Conservation (phyloP, 2,113 vertebrate species). For the Dendrocopos noguchii region DNA sequence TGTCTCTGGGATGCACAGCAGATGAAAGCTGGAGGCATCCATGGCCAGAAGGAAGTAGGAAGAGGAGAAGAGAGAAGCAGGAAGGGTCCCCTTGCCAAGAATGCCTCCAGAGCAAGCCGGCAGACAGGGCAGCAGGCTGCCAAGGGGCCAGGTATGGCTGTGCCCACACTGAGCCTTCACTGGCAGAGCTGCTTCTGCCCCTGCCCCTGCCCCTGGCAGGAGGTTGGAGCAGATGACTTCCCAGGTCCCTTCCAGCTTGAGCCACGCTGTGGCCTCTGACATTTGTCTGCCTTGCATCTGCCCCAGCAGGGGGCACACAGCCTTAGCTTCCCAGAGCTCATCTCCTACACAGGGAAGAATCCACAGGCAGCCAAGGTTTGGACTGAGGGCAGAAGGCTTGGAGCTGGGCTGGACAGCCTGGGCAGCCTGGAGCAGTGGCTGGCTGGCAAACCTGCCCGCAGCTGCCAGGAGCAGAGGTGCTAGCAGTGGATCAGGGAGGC, state of each 20-base stretch:
- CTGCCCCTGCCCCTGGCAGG: too few species aligned
- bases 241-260: background rate
- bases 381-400: background rate
- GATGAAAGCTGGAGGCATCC: background rate
- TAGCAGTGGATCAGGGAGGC: background rate
- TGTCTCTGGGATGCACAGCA: background rate
- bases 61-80: background rate
- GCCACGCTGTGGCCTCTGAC: background rate
- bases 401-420: background rate
- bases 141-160: background rate
- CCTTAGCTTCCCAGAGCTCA: too few species aligned
- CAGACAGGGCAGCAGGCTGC: background rate
- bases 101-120: background rate
- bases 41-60: background rate
- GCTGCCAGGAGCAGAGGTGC: background rate
- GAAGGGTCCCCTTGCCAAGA: too few species aligned
- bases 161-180: background rate
- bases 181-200: background rate
- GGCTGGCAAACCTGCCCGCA: conserved; percentile 1
- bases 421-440: conserved; percentile 15
- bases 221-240: too few species aligned
- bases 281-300: background rate
- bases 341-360: background rate
- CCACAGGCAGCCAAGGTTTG: background rate
- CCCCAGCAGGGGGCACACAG: background rate